A percentile compares a stretch with the other conserved stretches of the same genome.
These are phyloP conservation scores for Petrosia ficiformis DNA, from an alignment of 37 sponge, comb jelly and placozoan species.

Conservation along the genomic window DNA sequence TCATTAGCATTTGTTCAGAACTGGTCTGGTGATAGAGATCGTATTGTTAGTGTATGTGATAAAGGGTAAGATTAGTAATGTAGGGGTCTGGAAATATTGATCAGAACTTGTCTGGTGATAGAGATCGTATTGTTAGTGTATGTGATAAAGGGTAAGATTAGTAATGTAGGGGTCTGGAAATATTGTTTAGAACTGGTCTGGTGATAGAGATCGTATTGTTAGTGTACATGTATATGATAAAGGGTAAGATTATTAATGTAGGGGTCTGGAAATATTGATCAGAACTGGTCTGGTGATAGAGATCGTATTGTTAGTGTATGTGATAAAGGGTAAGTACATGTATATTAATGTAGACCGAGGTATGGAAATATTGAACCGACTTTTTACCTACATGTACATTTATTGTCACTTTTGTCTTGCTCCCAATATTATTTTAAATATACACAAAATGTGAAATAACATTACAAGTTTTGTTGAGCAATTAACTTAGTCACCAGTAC, in stretches of 20 bases:
- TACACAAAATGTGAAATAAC: no score
- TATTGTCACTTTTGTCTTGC: no score
- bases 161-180: not conserved
- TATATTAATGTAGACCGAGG: not conserved
- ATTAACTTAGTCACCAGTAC: no score
- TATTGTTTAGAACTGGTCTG: constrained; percentile 64
- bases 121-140: constrained; percentile 52
- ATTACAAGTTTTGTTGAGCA: no score
- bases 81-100: constrained; percentile 21
- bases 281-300: constrained; percentile 62
- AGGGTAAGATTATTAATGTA: constrained; percentile 31
- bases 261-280: constrained; percentile 23
- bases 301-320: constrained; percentile 50
- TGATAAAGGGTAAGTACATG: constrained; percentile 54
- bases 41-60: constrained; percentile 41
- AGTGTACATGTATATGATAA: constrained; percentile 40
- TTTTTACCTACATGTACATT: no score
- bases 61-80: constrained; percentile 37
- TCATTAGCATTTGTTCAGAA: constrained; percentile 60
- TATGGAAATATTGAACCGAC: no score
- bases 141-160: constrained; percentile 43
- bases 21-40: constrained; percentile 58
- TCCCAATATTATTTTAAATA: no score
- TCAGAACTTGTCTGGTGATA: constrained; percentile 61
- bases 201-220: constrained; percentile 52